phyloP scores from a whole-genome alignment of 1,140 invertebrate genomes.

The Atta texana region DNA sequence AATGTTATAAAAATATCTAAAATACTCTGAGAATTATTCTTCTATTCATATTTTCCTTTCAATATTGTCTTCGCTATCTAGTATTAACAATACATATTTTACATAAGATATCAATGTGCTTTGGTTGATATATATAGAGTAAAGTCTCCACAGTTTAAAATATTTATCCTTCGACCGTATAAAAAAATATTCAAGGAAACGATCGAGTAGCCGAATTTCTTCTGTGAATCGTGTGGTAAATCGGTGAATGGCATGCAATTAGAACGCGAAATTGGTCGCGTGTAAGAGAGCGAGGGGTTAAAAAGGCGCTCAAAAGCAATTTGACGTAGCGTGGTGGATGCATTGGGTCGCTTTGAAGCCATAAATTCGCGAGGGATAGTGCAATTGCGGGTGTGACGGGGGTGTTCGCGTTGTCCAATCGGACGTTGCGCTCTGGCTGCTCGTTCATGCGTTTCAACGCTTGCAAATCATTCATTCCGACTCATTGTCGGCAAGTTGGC shows the following conservation, averaged over 20 bases:
- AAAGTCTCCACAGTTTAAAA: neutral
- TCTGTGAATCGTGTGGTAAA: conserved; percentile 13
- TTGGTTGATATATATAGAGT: neutral
- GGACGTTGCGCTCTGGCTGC: conserved; percentile 75
- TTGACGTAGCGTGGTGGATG: conserved; percentile 71
- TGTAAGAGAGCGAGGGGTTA: conserved; percentile 51
- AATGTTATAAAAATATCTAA: neutral
- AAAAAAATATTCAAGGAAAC: neutral
- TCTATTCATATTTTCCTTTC: conserved; percentile 5
- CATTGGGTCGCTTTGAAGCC: conserved; percentile 73
- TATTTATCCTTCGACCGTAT: neutral
- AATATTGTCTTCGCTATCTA: neutral
- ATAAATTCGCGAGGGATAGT: conserved; percentile 72
- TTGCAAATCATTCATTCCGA: conserved; percentile 80
- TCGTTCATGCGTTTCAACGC: conserved; percentile 79
- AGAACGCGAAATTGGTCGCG: conserved; percentile 66
- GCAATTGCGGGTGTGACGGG: conserved; percentile 65
- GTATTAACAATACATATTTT: neutral
- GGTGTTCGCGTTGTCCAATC: conserved; percentile 68
- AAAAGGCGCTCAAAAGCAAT: conserved; percentile 76
- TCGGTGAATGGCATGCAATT: conserved; percentile 62
- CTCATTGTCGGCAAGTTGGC: conserved; percentile 75
- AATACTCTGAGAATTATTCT: neutral
- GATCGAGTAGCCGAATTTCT: neutral
- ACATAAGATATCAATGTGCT: neutral